Evolutionary conservation across 2,888 invertebrate species (phyloP).

Genomic region (Creontiades dilutus): DNA sequence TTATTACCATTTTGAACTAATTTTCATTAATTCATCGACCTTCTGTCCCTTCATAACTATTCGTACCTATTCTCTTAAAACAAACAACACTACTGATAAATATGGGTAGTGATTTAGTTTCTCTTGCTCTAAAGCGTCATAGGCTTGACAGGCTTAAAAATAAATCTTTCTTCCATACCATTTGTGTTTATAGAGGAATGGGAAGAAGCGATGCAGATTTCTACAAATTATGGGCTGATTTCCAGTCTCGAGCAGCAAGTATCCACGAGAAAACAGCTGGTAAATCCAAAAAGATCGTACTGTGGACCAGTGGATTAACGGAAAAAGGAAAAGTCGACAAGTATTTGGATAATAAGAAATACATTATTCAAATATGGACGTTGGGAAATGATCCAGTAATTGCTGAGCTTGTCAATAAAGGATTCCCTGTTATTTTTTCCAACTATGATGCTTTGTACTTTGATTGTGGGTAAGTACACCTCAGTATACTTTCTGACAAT

Average conservation of each 20-base stretch:
- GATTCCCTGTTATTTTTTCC: slow-evolving; percentile 88
- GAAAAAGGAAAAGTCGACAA: slow-evolving; percentile 83
- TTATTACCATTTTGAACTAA: too few relatives aligned
- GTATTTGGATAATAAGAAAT: slow-evolving; percentile 85
- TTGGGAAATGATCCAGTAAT: slow-evolving; percentile 83
- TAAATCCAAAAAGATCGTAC: slow-evolving; percentile 79
- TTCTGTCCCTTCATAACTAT: too few relatives aligned
- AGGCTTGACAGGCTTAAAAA: too few relatives aligned
- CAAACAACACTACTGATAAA: too few relatives aligned
- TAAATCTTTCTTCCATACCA: neutral
- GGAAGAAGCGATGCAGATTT: slow-evolving; percentile 71
- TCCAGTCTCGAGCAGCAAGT: slow-evolving; percentile 85
- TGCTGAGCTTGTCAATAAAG: slow-evolving; percentile 84
- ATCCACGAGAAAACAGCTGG: slow-evolving; percentile 80
- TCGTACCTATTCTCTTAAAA: too few relatives aligned
- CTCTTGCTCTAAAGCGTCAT: too few relatives aligned
- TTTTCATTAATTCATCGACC: too few relatives aligned
- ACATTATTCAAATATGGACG: slow-evolving; percentile 92
- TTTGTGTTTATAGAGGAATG: slow-evolving; percentile 65
- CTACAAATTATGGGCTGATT: slow-evolving; percentile 84
- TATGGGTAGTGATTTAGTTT: too few relatives aligned
- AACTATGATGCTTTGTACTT: slow-evolving; percentile 93
- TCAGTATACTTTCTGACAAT: neutral
- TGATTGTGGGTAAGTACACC: slow-evolving; percentile 84
- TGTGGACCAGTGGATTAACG: slow-evolving; percentile 92